Conservation (phyloP, 1,140 invertebrate genomes). For the Euborellia annulipes region DNA sequence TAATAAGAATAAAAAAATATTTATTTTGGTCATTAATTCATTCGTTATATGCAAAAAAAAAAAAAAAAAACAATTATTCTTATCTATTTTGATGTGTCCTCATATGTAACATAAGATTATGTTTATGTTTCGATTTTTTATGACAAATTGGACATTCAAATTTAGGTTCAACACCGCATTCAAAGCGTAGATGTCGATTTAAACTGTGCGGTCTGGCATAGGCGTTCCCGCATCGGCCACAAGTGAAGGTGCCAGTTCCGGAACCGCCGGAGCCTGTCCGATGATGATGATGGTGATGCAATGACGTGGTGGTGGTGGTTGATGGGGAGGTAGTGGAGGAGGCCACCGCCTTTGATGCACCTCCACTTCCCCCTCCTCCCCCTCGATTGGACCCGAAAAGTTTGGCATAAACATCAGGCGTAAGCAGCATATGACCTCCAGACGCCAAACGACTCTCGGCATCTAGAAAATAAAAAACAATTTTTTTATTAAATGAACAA, state of each 20-base stretch:
- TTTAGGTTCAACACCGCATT: constrained; percentile 22
- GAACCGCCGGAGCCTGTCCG: background rate
- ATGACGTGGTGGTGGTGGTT: background rate
- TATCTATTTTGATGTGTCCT: constrained; percentile 11
- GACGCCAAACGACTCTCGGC: constrained; percentile 1
- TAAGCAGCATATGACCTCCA: constrained; percentile 1
- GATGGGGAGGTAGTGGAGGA: background rate
- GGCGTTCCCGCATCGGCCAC: constrained; percentile 21
- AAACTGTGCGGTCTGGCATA: constrained; percentile 23
- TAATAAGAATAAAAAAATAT: too few relatives aligned
- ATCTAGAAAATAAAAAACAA: constrained; percentile 1
- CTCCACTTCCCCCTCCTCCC: too few relatives aligned
- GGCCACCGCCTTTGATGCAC: too few relatives aligned
- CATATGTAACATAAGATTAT: constrained; percentile 14
- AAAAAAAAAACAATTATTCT: too few relatives aligned
- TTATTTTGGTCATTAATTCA: too few relatives aligned
- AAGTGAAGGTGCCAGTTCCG: constrained; percentile 9
- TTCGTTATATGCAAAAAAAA: too few relatives aligned
- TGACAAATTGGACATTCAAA: constrained; percentile 22
- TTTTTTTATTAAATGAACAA: too few relatives aligned
- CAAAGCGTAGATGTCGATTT: constrained; percentile 23
- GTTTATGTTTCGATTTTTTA: constrained; percentile 21
- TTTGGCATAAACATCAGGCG: background rate
- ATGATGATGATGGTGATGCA: too few relatives aligned
- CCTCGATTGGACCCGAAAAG: background rate